A percentile compares a stretch with the other conserved stretches of the same genome.
These are phyloP conservation scores for Brachystomella parvula DNA, from an alignment of 1,140 invertebrate species.

Conservation along the genomic window DNA sequence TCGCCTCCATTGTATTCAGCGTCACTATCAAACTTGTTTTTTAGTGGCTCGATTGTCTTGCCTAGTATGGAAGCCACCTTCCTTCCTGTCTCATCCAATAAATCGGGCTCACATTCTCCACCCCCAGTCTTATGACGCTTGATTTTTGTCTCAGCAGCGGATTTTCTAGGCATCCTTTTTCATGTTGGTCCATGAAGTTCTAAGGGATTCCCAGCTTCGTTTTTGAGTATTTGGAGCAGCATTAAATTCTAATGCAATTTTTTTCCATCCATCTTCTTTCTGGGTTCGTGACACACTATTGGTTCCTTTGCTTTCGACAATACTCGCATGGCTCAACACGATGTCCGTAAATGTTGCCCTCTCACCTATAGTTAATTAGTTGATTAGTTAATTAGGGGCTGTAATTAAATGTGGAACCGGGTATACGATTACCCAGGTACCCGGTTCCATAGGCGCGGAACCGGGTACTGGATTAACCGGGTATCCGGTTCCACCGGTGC, in stretches of 20 bases:
- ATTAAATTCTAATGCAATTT: not conserved
- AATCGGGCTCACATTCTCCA: not conserved
- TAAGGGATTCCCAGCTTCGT: not conserved
- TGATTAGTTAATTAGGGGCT: no score
- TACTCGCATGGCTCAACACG: no score
- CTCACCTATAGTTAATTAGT: no score
- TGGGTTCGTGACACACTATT: no score
- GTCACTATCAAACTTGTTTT: not conserved
- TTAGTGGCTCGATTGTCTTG: not conserved
- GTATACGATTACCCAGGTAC: no score
- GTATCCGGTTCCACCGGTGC: no score
- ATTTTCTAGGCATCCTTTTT: not conserved
- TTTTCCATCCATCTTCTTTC: constrained; percentile 12
- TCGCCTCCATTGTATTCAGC: not conserved
- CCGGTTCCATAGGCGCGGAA: no score
- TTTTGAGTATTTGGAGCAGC: not conserved
- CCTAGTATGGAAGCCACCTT: not conserved
- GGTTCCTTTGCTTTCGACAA: no score
- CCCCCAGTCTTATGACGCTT: not conserved
- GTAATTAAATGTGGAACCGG: no score
- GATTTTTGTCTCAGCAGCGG: not conserved
- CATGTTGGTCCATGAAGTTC: not conserved
- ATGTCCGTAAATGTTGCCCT: no score
- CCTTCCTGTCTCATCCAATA: not conserved
- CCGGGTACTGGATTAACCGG: no score